Evolutionary conservation across 2,888 invertebrate species (phyloP), one percentile per base, ranked within the genome.

Genomic region (Philonicus albiceps): DNA sequence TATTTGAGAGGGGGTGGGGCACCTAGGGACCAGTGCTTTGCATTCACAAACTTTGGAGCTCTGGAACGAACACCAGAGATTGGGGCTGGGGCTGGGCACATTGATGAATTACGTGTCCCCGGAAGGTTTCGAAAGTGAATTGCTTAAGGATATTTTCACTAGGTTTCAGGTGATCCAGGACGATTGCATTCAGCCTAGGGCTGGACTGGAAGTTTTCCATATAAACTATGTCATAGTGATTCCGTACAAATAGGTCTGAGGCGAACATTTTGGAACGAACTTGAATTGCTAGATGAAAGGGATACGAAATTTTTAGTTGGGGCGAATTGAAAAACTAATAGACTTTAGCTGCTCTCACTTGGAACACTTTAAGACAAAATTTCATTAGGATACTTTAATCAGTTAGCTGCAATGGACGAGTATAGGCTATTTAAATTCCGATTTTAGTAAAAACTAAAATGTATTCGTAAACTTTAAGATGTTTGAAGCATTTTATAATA

Each of bases 81-180:
- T 27, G 27, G 11, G 22, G 27, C 11, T 22, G 4, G 74, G 31
- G 6, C 73, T 73, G 11, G 11, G 19, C 8, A 74, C 34, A 74
- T 74, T 74, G 74, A 74, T 74, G 74, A 74, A 74, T 74, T 31
- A 74, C 74, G 64, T 64, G 64, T 64, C 64, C 64, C 27, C 64
- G 27, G 64, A 64, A 64, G 64, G 22, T 64, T 22, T 27, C 22
- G 27, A 64, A 64, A 64, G 64, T 64, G 64, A 64, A 64, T 3
- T 64, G 64, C 22, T 64, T 64, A 64, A 7, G 64, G 64, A 27
- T 53, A 19, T 64, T n/a, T 64, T 27, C 64, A 11, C 22, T 11
- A 64, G 64, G 64, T 27, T 64, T 64, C 64, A 22, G 64, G 64
- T 64, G 27, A 64, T 64, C 8, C 64, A 27, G 22, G 27, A 64